A percentile compares a stretch with the other conserved stretches of the same genome.
Evolutionary conservation across 1,140 invertebrate genomes (phyloP).

Genomic region (Achroia grisella): DNA sequence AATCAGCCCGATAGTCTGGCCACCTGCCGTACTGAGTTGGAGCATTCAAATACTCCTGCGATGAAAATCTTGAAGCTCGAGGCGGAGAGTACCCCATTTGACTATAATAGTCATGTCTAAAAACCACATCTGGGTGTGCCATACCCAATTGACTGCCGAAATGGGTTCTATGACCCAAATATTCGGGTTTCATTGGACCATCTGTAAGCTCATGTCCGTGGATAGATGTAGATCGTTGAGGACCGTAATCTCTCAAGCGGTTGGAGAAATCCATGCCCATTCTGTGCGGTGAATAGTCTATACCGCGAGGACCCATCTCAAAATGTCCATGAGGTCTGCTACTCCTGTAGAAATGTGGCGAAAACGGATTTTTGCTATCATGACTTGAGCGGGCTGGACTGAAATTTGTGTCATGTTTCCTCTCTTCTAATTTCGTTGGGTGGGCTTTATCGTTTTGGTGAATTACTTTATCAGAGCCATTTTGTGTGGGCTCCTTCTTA

Average conservation of each 20-base stretch:
- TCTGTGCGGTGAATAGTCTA: slow-evolving; percentile 68
- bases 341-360: slow-evolving; percentile 48
- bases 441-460: slow-evolving; percentile 21
- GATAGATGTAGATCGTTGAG: slow-evolving; percentile 64
- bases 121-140: slow-evolving; percentile 66
- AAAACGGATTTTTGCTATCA: slow-evolving; percentile 58
- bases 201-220: slow-evolving; percentile 68
- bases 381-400: slow-evolving; percentile 26
- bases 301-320: slow-evolving; percentile 65
- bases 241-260: slow-evolving; percentile 50
- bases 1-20: slow-evolving; percentile 51
- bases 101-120: slow-evolving; percentile 61
- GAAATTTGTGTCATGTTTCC: slow-evolving; percentile 30
- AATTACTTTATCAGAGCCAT: slow-evolving; percentile 28
- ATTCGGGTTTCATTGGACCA: slow-evolving; percentile 54
- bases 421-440: slow-evolving; percentile 23
- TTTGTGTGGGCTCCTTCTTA: slow-evolving; percentile 44
- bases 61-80: slow-evolving; percentile 64
- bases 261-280: slow-evolving; percentile 60
- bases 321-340: slow-evolving; percentile 59
- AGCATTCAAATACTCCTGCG: slow-evolving; percentile 69
- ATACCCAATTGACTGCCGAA: slow-evolving; percentile 59
- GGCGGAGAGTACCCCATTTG: slow-evolving; percentile 60
- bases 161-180: slow-evolving; percentile 46
- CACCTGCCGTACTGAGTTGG: slow-evolving; percentile 53